Conservation (phyloP, 2,113 vertebrate species). For the Nestor notabilis region DNA sequence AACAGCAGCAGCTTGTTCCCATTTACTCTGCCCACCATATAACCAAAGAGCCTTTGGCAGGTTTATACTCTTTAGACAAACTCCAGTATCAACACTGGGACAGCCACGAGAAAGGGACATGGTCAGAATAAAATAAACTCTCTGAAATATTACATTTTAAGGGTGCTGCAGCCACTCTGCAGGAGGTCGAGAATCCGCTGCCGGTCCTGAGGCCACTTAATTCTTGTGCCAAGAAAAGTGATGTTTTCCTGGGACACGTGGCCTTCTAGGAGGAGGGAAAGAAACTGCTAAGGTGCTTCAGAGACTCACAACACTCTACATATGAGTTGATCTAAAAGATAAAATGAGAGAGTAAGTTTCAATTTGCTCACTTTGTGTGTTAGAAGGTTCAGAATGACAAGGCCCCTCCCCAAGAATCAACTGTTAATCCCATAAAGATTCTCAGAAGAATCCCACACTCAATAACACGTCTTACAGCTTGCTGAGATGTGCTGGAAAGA, state of each 20-base stretch:
- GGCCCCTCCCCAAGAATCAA: neutral
- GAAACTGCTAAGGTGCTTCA: neutral
- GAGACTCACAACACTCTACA: neutral
- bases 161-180: constrained; percentile 22
- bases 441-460: neutral
- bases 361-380: neutral
- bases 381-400: neutral
- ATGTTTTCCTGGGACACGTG: neutral
- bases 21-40: neutral
- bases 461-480: fast-evolving
- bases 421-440: neutral
- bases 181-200: neutral
- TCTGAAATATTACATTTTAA: constrained; percentile 34
- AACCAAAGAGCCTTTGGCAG: neutral
- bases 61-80: neutral
- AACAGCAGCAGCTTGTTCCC: neutral
- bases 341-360: neutral
- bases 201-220: neutral
- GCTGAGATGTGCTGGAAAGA: neutral
- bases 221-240: neutral
- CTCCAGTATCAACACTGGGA: neutral
- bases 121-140: neutral
- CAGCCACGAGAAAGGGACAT: neutral
- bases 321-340: constrained; percentile 21
- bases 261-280: constrained; percentile 12